phyloP scores from a whole-genome alignment of 2,888 invertebrate genomes.

The Ephialtes manifestator region DNA sequence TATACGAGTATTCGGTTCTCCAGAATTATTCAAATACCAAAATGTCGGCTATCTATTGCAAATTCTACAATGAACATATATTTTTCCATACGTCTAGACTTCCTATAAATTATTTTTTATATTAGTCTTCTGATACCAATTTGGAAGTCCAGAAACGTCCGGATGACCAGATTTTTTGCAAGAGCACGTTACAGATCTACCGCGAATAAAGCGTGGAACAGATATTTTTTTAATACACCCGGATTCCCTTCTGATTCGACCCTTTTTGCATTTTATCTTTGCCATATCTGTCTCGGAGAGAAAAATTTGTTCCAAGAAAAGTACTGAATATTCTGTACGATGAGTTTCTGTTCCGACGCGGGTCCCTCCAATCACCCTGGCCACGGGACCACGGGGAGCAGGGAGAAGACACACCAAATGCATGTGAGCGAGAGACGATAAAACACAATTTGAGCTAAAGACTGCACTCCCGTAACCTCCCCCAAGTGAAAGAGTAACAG shows the following conservation, averaged over 20 bases:
- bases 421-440: slow-evolving; percentile 82
- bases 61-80: too few species aligned
- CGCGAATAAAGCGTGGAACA: too few species aligned
- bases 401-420: slow-evolving; percentile 62
- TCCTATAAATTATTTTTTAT: too few species aligned
- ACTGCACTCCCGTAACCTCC: slow-evolving; percentile 81
- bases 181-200: too few species aligned
- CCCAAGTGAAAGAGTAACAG: slow-evolving; percentile 60
- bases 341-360: slow-evolving; percentile 26
- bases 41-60: too few species aligned
- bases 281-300: slow-evolving; percentile 20
- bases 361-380: slow-evolving; percentile 69
- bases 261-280: slow-evolving; percentile 35
- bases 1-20: too few species aligned
- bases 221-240: not conserved
- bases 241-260: not conserved
- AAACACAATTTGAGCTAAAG: slow-evolving; percentile 85
- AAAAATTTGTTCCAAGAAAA: slow-evolving; percentile 71
- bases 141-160: too few species aligned
- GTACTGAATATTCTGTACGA: slow-evolving; percentile 58
- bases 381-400: slow-evolving; percentile 6
- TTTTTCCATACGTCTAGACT: too few species aligned
- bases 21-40: too few species aligned
- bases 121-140: too few species aligned
- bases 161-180: too few species aligned